Base-by-base conservation (phyloP, 2,888 invertebrate species). In the Epirrhoe tristata region DNA sequence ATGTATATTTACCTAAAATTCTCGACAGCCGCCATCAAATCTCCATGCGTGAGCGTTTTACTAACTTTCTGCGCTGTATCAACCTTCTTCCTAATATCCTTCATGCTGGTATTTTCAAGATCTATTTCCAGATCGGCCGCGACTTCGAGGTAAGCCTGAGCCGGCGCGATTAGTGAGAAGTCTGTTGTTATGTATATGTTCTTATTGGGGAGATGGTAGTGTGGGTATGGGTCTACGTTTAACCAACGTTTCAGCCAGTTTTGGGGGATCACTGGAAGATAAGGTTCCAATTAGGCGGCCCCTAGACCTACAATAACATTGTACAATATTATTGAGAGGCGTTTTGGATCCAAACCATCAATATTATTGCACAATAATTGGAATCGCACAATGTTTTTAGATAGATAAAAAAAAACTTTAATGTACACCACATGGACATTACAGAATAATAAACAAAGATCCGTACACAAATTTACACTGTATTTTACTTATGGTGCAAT, bases 131-230 rank as follows among this genome's bases (percentile, higher is more conserved):
- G 73, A 0, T 79, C 74, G 0, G 78, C 58, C 0, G 92, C 91
- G 0, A 77, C 76, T 1, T 87, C 85, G 0, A 85, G 2, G 69
- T 91, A 93, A 0, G 76, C 81, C 14, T 81, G 80, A 0, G 92
- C 84, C 0, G 94, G 85, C 0, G 94, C 84, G 5, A 96, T 83
- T 34, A 97, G 81, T 10, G 87, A 89, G 79, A 98, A 97, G 83
- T 97, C 94, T 0, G 94, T 94, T 0, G 97, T 95, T 39, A 98
- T 93, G 83, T 95, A 98, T 7, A 94, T 88, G 87, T 98, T 98
- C 34, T 95, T 94, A 10, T 94, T 93, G 0, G 97, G 97, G 2
- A 97, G 85, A 73, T 94, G 93, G 79, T 97, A 96, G 36, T 95
- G 94, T 0, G 90, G 72, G 58, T 94, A 90, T 0, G 95, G 94